phyloP scores from a whole-genome alignment of 2,888 invertebrate genomes.

The Rhabditoides inermis region DNA sequence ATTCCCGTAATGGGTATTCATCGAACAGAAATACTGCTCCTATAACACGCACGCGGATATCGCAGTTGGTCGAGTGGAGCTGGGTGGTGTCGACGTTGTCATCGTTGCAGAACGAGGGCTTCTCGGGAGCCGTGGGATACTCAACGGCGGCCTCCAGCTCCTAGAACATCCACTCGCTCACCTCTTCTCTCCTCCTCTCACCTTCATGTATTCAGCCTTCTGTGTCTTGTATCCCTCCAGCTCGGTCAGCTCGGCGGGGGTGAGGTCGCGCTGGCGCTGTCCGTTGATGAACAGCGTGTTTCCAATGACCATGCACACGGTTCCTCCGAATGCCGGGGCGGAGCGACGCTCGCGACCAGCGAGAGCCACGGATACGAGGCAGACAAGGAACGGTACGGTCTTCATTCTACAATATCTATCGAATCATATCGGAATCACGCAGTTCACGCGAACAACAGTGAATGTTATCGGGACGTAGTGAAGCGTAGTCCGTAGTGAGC shows the following conservation, averaged over 20 bases:
- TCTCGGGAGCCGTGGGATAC: constrained; percentile 32
- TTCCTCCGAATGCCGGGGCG: constrained; percentile 34
- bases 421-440: background rate
- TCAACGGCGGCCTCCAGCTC: constrained; percentile 14
- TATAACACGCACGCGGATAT: no score
- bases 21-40: no score
- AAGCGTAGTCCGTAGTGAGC: no score
- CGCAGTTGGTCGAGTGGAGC: no score
- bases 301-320: constrained; percentile 38
- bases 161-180: constrained; percentile 5
- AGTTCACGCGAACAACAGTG: background rate
- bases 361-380: constrained; percentile 16
- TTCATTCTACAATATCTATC: constrained; percentile 8
- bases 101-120: constrained; percentile 47
- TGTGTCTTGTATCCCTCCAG: constrained; percentile 27
- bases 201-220: constrained; percentile 35
- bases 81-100: constrained; percentile 49
- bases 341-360: constrained; percentile 36
- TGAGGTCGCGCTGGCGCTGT: constrained; percentile 36
- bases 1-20: no score
- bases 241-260: constrained; percentile 30
- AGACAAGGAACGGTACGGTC: constrained; percentile 8
- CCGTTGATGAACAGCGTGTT: constrained; percentile 45
- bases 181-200: constrained; percentile 8
- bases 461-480: no score